Evolutionary conservation across 1,140 invertebrate species (phyloP).

Genomic region (Mercenaria mercenaria): DNA sequence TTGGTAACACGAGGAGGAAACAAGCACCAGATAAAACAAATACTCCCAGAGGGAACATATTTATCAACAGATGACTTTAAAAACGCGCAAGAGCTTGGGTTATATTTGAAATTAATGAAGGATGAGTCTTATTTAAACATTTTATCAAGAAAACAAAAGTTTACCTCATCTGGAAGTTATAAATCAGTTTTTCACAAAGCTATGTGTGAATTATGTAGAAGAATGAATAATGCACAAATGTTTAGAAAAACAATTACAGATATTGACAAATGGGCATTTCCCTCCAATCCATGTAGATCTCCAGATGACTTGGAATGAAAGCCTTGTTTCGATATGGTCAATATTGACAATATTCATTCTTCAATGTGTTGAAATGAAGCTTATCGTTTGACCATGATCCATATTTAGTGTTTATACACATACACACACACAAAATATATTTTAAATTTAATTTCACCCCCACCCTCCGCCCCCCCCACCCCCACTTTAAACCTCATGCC

Average conservation of each 20-base stretch:
- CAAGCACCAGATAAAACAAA: neutral
- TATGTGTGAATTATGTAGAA: conserved; percentile 32
- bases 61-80: conserved; percentile 36
- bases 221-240: too few species aligned
- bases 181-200: neutral
- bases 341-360: too few species aligned
- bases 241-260: neutral
- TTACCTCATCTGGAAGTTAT: neutral
- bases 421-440: too few species aligned
- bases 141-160: neutral
- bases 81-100: neutral
- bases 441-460: too few species aligned
- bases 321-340: too few species aligned
- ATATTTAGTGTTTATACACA: too few species aligned
- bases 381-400: too few species aligned
- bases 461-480: too few species aligned
- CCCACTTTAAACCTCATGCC: too few species aligned
- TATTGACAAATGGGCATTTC: neutral
- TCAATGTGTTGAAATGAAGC: too few species aligned
- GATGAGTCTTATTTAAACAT: neutral
- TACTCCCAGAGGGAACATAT: conserved; percentile 5
- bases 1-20: conserved; percentile 13
- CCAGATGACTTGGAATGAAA: neutral
- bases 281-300: neutral
- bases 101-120: neutral